A percentile compares a stretch with the other conserved stretches of the same genome.
Conservation (phyloP, 2,888 invertebrate species). For the Heliconius ismenius region DNA sequence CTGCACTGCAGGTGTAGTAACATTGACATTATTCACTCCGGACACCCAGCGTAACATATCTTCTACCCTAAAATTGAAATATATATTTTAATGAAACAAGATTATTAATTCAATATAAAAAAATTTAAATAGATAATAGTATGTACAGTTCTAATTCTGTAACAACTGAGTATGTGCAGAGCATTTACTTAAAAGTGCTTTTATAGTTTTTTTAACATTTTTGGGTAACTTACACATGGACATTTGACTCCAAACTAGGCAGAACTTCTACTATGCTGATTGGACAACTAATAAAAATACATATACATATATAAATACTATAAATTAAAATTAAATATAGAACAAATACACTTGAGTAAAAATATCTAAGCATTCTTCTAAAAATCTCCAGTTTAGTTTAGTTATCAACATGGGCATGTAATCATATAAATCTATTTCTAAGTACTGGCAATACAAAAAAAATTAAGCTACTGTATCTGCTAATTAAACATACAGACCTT, state of each 20-base stretch:
- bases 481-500: too few relatives aligned
- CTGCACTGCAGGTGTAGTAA: constrained; percentile 68
- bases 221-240: constrained; percentile 3
- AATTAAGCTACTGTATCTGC: too few relatives aligned
- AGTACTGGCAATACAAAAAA: too few relatives aligned
- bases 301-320: neutral
- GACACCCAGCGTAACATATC: constrained; percentile 79
- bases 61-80: constrained; percentile 65
- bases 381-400: too few relatives aligned
- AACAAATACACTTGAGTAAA: too few relatives aligned
- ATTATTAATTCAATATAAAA: neutral
- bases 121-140: neutral
- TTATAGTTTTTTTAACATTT: constrained; percentile 1
- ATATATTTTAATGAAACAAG: neutral
- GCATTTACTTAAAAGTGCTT: neutral
- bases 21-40: constrained; percentile 72
- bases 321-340: neutral
- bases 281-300: neutral
- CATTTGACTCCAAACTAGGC: constrained; percentile 2
- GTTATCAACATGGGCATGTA: too few relatives aligned
- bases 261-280: constrained; percentile 9
- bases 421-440: too few relatives aligned
- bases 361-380: too few relatives aligned
- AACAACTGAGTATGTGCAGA: neutral
- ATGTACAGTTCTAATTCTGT: neutral